Conservation (phyloP, 2,797 vertebrate genomes). For the Pangasius larnaudii region DNA sequence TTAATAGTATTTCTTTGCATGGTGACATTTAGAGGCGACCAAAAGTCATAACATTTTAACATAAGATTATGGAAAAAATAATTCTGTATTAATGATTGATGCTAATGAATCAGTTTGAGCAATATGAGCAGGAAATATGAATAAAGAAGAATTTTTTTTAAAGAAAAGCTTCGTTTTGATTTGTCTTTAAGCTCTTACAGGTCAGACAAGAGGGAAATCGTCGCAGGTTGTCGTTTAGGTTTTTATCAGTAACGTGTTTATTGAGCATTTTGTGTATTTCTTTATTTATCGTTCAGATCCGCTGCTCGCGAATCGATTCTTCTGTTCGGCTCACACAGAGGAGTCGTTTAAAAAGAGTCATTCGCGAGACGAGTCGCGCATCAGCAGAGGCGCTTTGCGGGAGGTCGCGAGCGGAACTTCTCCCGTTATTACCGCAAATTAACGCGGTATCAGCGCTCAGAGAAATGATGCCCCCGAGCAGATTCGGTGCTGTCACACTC, state of each 20-base stretch:
- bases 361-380: conserved; percentile 4
- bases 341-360: conserved; percentile 15
- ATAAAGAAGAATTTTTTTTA: neutral
- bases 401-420: conserved; percentile 45
- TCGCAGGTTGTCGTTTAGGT: neutral
- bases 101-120: neutral
- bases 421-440: neutral
- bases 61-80: neutral
- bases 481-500: conserved; percentile 66
- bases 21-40: neutral
- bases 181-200: neutral
- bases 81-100: neutral
- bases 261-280: no score
- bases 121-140: neutral
- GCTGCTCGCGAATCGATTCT: conserved; percentile 4
- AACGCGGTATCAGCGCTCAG: neutral
- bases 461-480: conserved; percentile 67
- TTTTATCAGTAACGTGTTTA: neutral
- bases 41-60: neutral
- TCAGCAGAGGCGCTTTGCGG: conserved; percentile 41
- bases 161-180: neutral
- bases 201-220: neutral
- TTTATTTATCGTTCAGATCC: neutral
- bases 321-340: neutral
- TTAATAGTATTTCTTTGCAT: neutral